Conservation (phyloP, 2,113 vertebrate genomes). For the Cercopithecus mona region DNA sequence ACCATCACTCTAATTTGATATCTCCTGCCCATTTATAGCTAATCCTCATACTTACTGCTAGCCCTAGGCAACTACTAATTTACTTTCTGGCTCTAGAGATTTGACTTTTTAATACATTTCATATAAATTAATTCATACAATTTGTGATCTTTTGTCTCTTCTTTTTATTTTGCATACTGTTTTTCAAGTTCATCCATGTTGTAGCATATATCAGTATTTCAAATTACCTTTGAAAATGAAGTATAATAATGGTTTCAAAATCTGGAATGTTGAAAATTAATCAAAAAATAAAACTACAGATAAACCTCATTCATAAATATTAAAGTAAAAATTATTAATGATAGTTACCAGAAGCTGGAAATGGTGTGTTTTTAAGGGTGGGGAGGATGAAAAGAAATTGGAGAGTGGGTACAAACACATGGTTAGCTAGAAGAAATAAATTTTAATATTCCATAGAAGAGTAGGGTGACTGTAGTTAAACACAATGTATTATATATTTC, state of each 20-base stretch:
- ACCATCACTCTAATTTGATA: neutral
- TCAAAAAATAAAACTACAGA: neutral
- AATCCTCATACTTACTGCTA: neutral
- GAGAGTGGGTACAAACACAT: neutral
- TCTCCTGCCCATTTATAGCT: neutral
- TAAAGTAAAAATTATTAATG: neutral
- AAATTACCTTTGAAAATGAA: constrained; percentile 2
- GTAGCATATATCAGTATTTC: neutral
- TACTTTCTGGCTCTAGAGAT: neutral
- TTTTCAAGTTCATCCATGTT: neutral
- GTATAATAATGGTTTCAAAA: neutral
- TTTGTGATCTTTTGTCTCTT: neutral
- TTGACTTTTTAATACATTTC: neutral
- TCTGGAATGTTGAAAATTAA: neutral
- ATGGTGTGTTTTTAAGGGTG: neutral
- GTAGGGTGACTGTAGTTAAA: neutral
- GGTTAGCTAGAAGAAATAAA: neutral
- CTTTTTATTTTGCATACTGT: neutral
- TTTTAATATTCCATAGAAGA: neutral
- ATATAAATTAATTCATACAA: neutral
- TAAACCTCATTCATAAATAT: neutral
- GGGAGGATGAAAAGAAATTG: neutral
- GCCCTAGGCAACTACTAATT: neutral
- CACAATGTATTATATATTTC: neutral
- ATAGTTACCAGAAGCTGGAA: neutral